phyloP scores from a whole-genome alignment of 1,140 invertebrate species.

The Eupristina koningsbergeri region DNA sequence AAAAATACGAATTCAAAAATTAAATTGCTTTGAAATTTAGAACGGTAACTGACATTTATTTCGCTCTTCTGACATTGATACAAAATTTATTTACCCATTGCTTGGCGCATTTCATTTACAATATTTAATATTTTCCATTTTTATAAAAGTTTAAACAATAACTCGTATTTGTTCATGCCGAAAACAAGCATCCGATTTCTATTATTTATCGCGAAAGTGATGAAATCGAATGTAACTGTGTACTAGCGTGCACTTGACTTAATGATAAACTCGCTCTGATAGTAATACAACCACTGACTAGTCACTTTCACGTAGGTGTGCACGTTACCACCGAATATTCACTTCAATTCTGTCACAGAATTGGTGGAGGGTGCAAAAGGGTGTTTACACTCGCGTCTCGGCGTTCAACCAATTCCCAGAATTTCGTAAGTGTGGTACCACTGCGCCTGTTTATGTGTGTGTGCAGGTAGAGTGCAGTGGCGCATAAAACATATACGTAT shows the following conservation, averaged over 20 bases:
- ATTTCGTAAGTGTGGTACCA: background rate
- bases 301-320: background rate
- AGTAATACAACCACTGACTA: slow-evolving; percentile 9
- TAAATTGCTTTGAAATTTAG: no score
- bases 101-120: background rate
- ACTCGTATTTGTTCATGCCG: background rate
- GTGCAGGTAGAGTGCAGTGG: background rate
- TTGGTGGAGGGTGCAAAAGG: background rate
- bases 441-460: background rate
- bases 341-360: background rate
- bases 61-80: background rate
- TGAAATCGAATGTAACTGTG: background rate
- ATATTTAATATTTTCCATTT: background rate
- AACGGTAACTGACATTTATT: no score
- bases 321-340: slow-evolving; percentile 8
- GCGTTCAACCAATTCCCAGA: background rate
- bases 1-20: no score
- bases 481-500: background rate
- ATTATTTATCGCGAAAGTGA: background rate
- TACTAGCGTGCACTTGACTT: background rate
- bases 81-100: background rate
- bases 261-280: slow-evolving; percentile 9
- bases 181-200: background rate
- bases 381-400: background rate
- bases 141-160: background rate